Evolutionary conservation across 2,113 vertebrate species (phyloP), one percentile per base, ranked within the genome.

Genomic region (Pteruthius melanotis): DNA sequence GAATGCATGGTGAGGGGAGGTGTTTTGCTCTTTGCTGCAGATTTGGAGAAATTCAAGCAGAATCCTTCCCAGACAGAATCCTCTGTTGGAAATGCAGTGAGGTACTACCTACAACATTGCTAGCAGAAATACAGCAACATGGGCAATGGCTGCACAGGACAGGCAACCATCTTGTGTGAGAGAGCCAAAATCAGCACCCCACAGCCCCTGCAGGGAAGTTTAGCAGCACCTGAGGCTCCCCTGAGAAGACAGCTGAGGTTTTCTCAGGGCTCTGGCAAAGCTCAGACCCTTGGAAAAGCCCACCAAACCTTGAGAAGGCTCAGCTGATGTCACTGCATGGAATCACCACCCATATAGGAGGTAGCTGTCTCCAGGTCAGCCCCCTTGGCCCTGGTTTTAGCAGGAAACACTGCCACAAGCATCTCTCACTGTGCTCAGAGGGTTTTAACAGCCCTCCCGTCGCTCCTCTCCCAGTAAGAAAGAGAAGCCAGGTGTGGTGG

Each of bases 1-100:
- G 13, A 26, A 33, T 1, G 11, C 6, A 8, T 6, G 31, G 23
- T 24, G 8, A 74, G 4, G 4, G 10, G 9, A 6, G 1, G 4
- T 42, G n/a, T 13, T 76, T 26, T 64, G 37, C 22, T 77, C 9
- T 49, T 84, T 49, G 33, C 52, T 40, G 54, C 31, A 23, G 10
- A 49, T 21, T 26, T 49, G 11, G 35, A 92, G 63, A 80, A 76
- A 83, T 47, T 8, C 1, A 3, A 71, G 39, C 26, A 65, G 39
- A 91, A 84, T 30, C 44, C 23, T 68, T 76, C 28, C 28, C 11
- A 83, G 37, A 2, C 12, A 2, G 0, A 71, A 44, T 1, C 1
- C 19, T 6, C 23, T n/a, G 12, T 2, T 70, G 50, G 57, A 88
- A 93, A 78, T 15, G 11, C 22, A 49, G 40, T 22, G 61, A 70